Conservation (phyloP, 2,888 invertebrate species). For the Cantharis lateralis region DNA sequence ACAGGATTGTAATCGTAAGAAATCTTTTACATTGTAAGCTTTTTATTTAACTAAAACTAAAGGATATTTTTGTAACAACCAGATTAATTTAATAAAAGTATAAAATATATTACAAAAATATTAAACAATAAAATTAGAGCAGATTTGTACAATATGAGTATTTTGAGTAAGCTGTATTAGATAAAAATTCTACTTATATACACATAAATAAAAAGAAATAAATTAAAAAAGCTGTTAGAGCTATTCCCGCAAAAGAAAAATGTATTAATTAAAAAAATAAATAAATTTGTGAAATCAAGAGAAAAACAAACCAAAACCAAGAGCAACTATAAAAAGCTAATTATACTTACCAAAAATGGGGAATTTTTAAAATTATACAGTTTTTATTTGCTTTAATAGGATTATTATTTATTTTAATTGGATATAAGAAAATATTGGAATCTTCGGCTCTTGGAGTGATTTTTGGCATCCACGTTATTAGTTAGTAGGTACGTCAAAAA, state of each 20-base stretch:
- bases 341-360: background rate
- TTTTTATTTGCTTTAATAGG: background rate
- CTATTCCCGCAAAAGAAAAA: background rate
- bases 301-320: background rate
- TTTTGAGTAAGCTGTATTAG: background rate
- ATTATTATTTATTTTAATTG: background rate
- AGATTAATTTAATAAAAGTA: background rate
- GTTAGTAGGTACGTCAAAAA: background rate
- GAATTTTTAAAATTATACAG: background rate
- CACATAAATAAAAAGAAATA: background rate
- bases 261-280: background rate
- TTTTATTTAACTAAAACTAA: background rate
- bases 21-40: background rate
- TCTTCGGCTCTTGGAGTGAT: background rate
- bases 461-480: background rate
- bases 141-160: background rate
- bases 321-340: background rate
- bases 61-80: background rate
- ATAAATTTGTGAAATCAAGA: background rate
- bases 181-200: background rate
- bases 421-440: background rate
- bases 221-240: background rate
- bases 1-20: background rate
- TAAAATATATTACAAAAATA: background rate
- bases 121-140: background rate